These are phyloP conservation scores for Tipula helvola DNA, from an alignment of 2,888 invertebrate species.

Conservation along the genomic window DNA sequence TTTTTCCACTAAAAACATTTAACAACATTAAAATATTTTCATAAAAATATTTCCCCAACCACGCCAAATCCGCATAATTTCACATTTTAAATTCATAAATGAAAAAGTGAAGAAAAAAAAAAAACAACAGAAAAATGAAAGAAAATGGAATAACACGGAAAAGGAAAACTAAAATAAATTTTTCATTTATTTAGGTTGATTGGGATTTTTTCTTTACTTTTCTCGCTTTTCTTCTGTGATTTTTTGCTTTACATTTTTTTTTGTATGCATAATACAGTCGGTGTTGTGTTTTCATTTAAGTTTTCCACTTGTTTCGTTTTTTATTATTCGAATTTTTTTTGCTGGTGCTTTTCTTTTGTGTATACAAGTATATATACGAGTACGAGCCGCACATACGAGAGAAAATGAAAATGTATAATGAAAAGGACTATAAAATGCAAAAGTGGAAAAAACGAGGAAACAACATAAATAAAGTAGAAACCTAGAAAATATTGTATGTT, in stretches of 20 bases:
- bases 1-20: background rate
- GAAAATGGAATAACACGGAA: background rate
- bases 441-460: background rate
- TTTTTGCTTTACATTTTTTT: background rate
- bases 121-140: background rate
- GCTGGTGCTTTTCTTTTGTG: background rate
- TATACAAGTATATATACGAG: background rate
- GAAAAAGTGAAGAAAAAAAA: background rate
- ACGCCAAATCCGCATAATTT: background rate
- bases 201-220: background rate
- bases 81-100: background rate
- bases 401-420: background rate
- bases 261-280: background rate
- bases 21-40: background rate
- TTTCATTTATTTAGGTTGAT: constrained; percentile 4
- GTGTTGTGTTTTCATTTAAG: background rate
- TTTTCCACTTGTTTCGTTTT: background rate
- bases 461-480: background rate
- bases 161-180: constrained; percentile 4
- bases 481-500: background rate
- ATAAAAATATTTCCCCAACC: background rate
- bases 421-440: background rate
- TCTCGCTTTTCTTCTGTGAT: background rate
- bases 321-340: background rate
- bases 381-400: background rate